Base-by-base conservation (phyloP, 53 echinoderm and acorn worm genomes). In the Actinopyga echinites region DNA sequence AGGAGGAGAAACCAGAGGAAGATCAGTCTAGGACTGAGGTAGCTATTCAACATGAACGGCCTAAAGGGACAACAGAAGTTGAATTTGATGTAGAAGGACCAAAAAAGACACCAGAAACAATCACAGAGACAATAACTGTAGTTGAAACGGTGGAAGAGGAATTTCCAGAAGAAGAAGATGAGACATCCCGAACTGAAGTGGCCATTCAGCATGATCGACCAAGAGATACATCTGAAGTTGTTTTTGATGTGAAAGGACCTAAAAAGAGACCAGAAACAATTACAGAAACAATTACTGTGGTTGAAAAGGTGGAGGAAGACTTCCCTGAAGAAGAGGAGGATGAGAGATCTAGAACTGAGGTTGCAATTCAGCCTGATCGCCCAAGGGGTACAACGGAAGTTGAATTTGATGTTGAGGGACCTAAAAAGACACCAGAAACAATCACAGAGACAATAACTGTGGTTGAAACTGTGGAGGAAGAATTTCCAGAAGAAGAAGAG, bases 121-220 rank as follows among this genome's bases (percentile, higher is more conserved):
- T 71, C 12, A 83, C 88, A 38, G 85, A 88, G 37, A 63, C 79
- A 43, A 66, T 87, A 37, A 65, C 77, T 35, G 40, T 65, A 33
- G 57, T 89, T 29, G 86, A 86, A 86, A 65, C 64, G 44, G 65
- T 83, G 25, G 65, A 83, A 44, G 84, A 68, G 56, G 84, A 84
- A 30, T 57, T 24, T 54, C 42, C 35, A 54, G 25, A 67, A 38
- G 69, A 81, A 29, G 83, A 40, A 52, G n/a, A n/a, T n/a, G 79
- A 78, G 31, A 30, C 45, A 29, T 65, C 79, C 25, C 34, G 13
- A 26, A 64, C 65, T 20, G 79, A 53, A 29, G 79, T 79, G 20
- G 86, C 78, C 64, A 78, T 86, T 86, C 86, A 64, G 63, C 79
- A 32, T 21, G 65, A 79, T 78, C 78, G 79, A 53, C 79, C 34